phyloP scores from a whole-genome alignment of 2,888 invertebrate genomes.

The Amiota mariae region DNA sequence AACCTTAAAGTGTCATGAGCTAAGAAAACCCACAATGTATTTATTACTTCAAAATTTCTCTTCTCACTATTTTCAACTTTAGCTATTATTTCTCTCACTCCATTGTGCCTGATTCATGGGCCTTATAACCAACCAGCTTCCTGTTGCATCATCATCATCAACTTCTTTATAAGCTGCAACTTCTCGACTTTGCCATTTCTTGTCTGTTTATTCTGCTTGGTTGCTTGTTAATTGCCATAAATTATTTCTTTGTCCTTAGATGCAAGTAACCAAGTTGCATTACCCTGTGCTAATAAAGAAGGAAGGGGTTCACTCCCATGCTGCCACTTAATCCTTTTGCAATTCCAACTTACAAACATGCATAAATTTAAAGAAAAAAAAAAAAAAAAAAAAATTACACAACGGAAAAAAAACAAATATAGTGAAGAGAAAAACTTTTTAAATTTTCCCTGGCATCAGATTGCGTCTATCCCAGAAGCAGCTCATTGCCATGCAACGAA shows the following conservation, averaged over 20 bases:
- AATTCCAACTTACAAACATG: slow-evolving; percentile 2
- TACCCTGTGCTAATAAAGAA: background rate
- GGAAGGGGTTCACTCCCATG: background rate
- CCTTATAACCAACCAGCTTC: too few species aligned
- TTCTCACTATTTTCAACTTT: slow-evolving; percentile 25
- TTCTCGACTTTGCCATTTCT: slow-evolving; percentile 5
- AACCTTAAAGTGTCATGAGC: background rate
- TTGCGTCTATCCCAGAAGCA: background rate
- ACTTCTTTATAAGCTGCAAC: slow-evolving; percentile 13
- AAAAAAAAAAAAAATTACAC: background rate
- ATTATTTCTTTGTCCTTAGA: slow-evolving; percentile 45
- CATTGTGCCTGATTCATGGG: background rate
- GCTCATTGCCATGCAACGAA: slow-evolving; percentile 1
- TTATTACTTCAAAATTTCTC: background rate
- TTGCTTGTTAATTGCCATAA: slow-evolving; percentile 59
- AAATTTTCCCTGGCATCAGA: background rate
- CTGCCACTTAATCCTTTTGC: slow-evolving; percentile 21
- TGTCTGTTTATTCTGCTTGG: slow-evolving; percentile 16
- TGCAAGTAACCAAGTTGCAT: background rate
- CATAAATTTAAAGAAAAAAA: background rate
- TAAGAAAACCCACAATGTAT: background rate
- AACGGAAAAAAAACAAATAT: too few species aligned
- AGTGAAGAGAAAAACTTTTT: background rate
- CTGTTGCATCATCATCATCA: slow-evolving; percentile 20
- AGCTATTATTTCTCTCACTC: background rate